Percentiles rank a stretch among this genome's conserved stretches.
phyloP scores from a whole-genome alignment of 2,888 invertebrate species.

The Mylabris sibirica region DNA sequence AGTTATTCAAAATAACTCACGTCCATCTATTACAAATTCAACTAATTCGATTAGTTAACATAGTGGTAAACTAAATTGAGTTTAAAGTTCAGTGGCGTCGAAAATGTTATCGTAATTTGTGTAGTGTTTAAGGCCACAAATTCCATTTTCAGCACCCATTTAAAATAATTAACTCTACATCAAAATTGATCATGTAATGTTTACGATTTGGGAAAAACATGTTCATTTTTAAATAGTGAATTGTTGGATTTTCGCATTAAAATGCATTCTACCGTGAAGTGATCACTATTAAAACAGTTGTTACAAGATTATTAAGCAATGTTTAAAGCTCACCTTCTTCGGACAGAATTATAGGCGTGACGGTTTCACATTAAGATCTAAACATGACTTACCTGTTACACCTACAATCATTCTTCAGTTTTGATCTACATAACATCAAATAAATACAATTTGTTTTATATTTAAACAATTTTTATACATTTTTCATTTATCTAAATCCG shows the following conservation, averaged over 20 bases:
- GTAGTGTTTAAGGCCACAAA: not conserved
- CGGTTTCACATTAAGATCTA: constrained; percentile 46
- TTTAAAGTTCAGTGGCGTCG: constrained; percentile 20
- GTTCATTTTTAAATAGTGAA: not conserved
- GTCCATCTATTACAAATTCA: constrained; percentile 11
- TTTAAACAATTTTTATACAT: not conserved
- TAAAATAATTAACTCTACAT: not conserved
- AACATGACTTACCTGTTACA: constrained; percentile 53
- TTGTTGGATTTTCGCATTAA: constrained; percentile 29
- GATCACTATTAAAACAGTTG: constrained; percentile 37
- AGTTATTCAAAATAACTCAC: constrained; percentile 11
- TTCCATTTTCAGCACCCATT: not conserved
- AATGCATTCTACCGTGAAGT: constrained; percentile 25
- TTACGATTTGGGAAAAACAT: not conserved
- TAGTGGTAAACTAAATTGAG: constrained; percentile 16
- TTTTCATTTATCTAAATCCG: constrained; percentile 17
- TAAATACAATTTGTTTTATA: constrained; percentile 36
- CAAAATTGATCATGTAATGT: not conserved
- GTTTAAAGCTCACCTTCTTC: constrained; percentile 44
- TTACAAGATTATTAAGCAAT: constrained; percentile 43
- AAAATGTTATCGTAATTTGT: constrained; percentile 16
- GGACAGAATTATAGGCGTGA: constrained; percentile 49
- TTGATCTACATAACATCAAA: constrained; percentile 46
- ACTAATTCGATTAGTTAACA: constrained; percentile 14
- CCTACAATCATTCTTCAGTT: constrained; percentile 49